Evolutionary conservation across 30 jellyfish, hydroid and myxozoan species (phyloP), one percentile per base, ranked within the genome.

Genomic region (Cassiopea andromeda): DNA sequence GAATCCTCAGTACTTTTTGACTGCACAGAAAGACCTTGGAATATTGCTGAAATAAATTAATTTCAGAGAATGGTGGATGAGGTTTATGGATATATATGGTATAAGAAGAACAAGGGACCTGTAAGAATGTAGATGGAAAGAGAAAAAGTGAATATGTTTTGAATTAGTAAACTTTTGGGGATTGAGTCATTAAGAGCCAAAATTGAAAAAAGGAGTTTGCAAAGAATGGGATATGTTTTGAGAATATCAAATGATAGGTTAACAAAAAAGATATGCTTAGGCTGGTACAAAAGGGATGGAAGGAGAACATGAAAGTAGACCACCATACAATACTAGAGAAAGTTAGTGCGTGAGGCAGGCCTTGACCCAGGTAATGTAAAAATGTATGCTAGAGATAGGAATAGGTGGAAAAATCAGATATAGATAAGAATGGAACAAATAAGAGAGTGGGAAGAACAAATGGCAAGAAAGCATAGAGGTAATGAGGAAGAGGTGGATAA

Each of bases 1-100:
- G 75, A 66, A 66, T 66, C 75, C 75, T 66, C 75, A 4, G 75
- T 66, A 19, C 75, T 66, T 66, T 66, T 66, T 19, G 75, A 66
- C 75, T 66, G 75, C 19, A 66, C 75, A 66, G 14, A 0, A 14
- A 66, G 75, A 19, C 75, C 43, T 66, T 66, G 0, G 75, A 66
- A 14, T 19, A 66, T 66, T 66, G 19, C 75, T 66, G 75, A 66
- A 66, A 66, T 66, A 66, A 66, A 6, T 66, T 0, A 3, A 66
- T 0, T 66, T 15, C 75, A 66, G 8, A 10, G 64, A 27, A 0
- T 27, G 7, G 10, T 0, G 75, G 0, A 19, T 66, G 75, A 66
- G 19, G 75, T 19, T 66, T 66, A 66, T 66, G 15, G 75, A 66
- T 15, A 14, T 66, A 66, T 66, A 14, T 66, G 75, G 75, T 66